Percentiles rank a stretch among this genome's conserved stretches.
phyloP scores from a whole-genome alignment of 2,888 invertebrate genomes.

The Drosophila austrosaltans region DNA sequence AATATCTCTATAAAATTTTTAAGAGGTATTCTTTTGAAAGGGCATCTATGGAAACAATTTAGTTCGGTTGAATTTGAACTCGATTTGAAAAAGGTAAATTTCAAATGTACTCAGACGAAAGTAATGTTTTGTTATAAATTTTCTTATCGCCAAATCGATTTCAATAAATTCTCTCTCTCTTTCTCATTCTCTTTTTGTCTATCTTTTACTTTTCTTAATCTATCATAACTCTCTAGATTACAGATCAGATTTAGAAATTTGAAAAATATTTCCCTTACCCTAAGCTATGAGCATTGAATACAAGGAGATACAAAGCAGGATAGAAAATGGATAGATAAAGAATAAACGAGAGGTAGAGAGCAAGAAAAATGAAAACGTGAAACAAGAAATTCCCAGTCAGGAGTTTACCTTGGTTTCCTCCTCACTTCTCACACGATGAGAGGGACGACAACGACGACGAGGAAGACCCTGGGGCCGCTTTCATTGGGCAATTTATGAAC shows the following conservation, averaged over 20 bases:
- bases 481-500: slow-evolving; percentile 65
- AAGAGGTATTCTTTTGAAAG: too few relatives aligned
- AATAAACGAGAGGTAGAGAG: too few relatives aligned
- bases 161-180: background rate
- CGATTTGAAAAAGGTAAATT: too few relatives aligned
- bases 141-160: background rate
- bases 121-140: too few relatives aligned
- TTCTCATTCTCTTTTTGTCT: background rate
- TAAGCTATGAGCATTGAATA: background rate
- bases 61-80: too few relatives aligned
- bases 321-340: background rate
- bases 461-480: slow-evolving; percentile 45
- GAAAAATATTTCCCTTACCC: too few relatives aligned
- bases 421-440: slow-evolving; percentile 13
- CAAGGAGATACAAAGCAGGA: background rate
- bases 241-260: background rate
- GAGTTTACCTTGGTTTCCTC: slow-evolving; percentile 9
- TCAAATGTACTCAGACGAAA: too few relatives aligned
- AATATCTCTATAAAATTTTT: too few relatives aligned
- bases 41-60: too few relatives aligned
- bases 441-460: background rate
- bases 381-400: slow-evolving; percentile 3
- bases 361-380: background rate
- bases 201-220: background rate
- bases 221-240: slow-evolving; percentile 1